Evolutionary conservation across 2,888 invertebrate genomes (phyloP), one percentile per base, ranked within the genome.

Genomic region (Celastrina argiolus): DNA sequence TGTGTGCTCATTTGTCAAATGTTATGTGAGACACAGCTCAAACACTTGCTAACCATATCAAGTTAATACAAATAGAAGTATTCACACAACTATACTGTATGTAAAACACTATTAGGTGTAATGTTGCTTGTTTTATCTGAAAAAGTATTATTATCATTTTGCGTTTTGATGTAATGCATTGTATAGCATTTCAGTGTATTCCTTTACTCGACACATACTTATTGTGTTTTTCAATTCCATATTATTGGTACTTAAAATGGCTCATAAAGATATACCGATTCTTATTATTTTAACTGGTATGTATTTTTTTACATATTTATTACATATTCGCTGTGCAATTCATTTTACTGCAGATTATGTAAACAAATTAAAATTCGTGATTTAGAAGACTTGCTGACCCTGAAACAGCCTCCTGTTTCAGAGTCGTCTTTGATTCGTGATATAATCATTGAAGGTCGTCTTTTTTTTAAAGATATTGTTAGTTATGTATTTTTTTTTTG

Each of bases 281-380:
- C 22, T 39, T 18, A 36, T 61, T 39, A 34, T 61, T 16, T 7
- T 61, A 36, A 61, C 61, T 31, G 61, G 61, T 61, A 61, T 22
- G 39, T 39, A 16, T 16, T n/a, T 31, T 31, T 8, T 12, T 16
- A 3, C 10, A n/a, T 16, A 1, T 59, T 18, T 34, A 36, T 18
- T 36, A 22, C 16, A 34, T 2, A 61, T 56, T 1, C 2, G 12
- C 2, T 1, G 10, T 12, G 10, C 8, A 18, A n/a, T 45, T 10
- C 2, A 18, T 45, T 45, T 18, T 45, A 45, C 45, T 16, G 6
- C 18, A 45, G 22, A 12, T 22, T 51, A 2, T 10, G 3, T 51
- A 7, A 22, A 51, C 0, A 10, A 1, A 4, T 26, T 51, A 3
- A 22, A 22, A 22, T n/a, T 26, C 5, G 12, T 22, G 12, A 8